Evolutionary conservation across 2,797 vertebrate genomes (phyloP).

Genomic region (Malacoctenus gilli): DNA sequence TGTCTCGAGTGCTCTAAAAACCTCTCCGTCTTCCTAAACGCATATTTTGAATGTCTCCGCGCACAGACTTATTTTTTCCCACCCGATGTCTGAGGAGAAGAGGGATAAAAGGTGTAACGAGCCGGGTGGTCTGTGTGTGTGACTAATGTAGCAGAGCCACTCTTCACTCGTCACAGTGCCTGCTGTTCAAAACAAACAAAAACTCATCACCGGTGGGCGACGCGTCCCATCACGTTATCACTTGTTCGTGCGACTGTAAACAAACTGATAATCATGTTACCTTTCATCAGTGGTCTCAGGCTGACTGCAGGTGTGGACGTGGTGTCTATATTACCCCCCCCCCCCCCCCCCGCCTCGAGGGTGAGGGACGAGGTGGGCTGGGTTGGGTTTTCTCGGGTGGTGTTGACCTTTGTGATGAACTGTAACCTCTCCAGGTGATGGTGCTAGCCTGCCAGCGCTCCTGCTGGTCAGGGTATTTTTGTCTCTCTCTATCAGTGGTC

Average conservation of each 20-base stretch:
- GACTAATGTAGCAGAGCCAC: conserved; percentile 53
- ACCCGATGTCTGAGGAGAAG: too few relatives aligned
- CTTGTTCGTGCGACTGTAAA: conserved; percentile 25
- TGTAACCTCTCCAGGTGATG: conserved; percentile 49
- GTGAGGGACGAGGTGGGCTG: neutral
- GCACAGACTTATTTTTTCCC: too few relatives aligned
- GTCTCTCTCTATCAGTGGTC: conserved; percentile 39
- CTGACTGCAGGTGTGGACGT: conserved; percentile 14
- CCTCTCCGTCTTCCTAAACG: conserved; percentile 48
- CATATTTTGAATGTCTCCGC: conserved; percentile 33
- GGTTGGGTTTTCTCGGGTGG: neutral
- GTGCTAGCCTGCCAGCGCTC: conserved; percentile 61
- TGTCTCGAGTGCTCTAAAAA: conserved; percentile 34
- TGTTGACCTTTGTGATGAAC: conserved; percentile 17
- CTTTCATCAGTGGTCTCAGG: conserved; percentile 36
- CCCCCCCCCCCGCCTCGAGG: too few relatives aligned
- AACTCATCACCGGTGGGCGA: conserved; percentile 13
- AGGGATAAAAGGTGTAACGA: neutral
- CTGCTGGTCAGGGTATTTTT: conserved; percentile 58
- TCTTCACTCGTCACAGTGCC: conserved; percentile 26
- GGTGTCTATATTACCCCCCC: conserved; percentile 1
- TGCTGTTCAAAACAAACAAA: conserved; percentile 23
- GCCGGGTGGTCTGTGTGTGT: conserved; percentile 8
- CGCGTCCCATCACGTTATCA: conserved; percentile 8
- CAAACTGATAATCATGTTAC: conserved; percentile 19